These are phyloP conservation scores for Nicator chloris DNA, from an alignment of 2,113 vertebrate species.

Conservation along the genomic window DNA sequence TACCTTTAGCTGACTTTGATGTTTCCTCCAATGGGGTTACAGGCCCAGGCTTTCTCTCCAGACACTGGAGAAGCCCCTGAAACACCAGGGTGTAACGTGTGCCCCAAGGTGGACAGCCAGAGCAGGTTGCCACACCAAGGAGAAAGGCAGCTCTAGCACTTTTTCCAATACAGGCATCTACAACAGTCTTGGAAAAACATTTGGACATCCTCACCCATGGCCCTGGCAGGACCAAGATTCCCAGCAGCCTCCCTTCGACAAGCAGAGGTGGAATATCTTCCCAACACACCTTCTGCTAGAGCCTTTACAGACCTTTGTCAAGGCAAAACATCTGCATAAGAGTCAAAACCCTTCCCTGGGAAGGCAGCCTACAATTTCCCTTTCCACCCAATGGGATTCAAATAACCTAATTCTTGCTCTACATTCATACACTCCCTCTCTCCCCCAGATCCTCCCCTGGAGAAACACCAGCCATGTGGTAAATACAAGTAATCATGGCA, in stretches of 20 bases:
- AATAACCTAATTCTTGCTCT: conserved; percentile 45
- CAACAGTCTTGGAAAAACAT: background rate
- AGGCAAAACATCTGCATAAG: background rate
- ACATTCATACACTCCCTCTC: background rate
- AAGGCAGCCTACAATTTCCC: background rate
- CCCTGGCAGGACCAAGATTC: background rate
- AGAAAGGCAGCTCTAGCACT: background rate
- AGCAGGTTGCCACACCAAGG: background rate
- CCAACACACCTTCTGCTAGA: background rate
- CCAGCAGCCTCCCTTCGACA: accelerated
- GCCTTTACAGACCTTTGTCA: accelerated
- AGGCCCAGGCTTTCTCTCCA: background rate
- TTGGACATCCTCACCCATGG: background rate
- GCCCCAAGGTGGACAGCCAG: background rate
- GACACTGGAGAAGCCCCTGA: background rate
- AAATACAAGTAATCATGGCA: conserved; percentile 7
- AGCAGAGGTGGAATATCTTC: background rate
- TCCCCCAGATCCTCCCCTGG: background rate
- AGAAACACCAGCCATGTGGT: background rate
- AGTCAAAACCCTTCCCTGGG: background rate
- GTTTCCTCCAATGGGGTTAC: background rate
- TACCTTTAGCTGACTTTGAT: background rate
- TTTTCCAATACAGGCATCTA: background rate
- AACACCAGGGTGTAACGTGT: background rate
- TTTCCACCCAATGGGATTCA: background rate